Conservation (phyloP, 2,888 invertebrate genomes). For the Sinhomidia bicolor region DNA sequence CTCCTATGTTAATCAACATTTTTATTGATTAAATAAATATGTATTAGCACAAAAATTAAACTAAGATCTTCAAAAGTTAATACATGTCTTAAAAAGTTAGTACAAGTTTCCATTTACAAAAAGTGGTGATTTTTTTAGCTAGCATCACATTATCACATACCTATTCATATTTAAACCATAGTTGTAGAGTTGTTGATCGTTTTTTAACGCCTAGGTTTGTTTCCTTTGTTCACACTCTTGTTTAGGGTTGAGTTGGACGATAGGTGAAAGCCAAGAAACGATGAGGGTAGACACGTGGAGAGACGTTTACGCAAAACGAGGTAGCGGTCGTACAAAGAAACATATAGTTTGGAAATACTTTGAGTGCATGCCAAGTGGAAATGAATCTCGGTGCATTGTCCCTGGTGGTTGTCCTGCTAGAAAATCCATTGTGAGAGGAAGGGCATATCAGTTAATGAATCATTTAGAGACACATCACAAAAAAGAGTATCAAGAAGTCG, state of each 20-base stretch:
- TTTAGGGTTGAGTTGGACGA: conserved; percentile 13
- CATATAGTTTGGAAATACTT: conserved; percentile 47
- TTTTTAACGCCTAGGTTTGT: neutral
- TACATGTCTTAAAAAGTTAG: no score
- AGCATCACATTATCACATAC: no score
- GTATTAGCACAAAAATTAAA: no score
- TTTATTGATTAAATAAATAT: no score
- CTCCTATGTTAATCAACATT: no score
- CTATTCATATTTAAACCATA: no score
- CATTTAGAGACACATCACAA: conserved; percentile 44
- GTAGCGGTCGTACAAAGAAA: conserved; percentile 3
- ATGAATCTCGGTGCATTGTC: conserved; percentile 15
- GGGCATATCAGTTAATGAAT: conserved; percentile 36
- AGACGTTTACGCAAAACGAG: neutral
- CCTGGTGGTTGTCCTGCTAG: conserved; percentile 37
- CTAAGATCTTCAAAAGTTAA: no score
- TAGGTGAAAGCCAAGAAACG: conserved; percentile 29
- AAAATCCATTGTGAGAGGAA: conserved; percentile 4
- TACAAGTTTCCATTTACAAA: no score
- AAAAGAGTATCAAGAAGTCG: neutral
- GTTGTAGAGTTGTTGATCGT: no score
- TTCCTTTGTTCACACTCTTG: conserved; percentile 3
- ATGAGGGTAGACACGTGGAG: conserved; percentile 16
- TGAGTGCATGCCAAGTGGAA: conserved; percentile 1
- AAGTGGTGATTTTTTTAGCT: no score